A percentile compares a stretch with the other conserved stretches of the same genome.
These are phyloP conservation scores for Orthosia gothica DNA, from an alignment of 2,888 invertebrate species.

Conservation along the genomic window DNA sequence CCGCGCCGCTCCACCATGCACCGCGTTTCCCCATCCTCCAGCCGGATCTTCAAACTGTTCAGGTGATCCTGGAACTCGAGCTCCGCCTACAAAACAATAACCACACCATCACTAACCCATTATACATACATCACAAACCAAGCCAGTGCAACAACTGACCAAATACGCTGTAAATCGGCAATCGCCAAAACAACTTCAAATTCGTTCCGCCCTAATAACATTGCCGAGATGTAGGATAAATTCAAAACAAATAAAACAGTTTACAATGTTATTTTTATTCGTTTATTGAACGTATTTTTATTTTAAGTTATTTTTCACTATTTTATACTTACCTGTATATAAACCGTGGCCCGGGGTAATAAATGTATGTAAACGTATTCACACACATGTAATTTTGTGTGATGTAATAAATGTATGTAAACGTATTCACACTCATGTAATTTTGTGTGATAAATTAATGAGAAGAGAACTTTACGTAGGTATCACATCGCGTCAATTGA, in stretches of 20 bases:
- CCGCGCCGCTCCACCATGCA: conserved; percentile 88
- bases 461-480: conserved; percentile 31
- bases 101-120: conserved; percentile 25
- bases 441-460: conserved; percentile 33
- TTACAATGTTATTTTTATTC: conserved; percentile 62
- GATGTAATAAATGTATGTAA: conserved; percentile 19
- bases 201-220: conserved; percentile 39
- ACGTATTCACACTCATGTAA: conserved; percentile 39
- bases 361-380: conserved; percentile 19
- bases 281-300: conserved; percentile 70
- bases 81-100: conserved; percentile 81
- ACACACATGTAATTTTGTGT: conserved; percentile 43
- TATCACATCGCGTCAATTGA: conserved; percentile 48
- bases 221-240: conserved; percentile 63
- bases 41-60: conserved; percentile 86
- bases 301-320: conserved; percentile 65
- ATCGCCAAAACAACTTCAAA: conserved; percentile 1
- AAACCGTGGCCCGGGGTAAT: conserved; percentile 45
- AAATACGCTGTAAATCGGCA: background rate
- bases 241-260: conserved; percentile 79
- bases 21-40: conserved; percentile 86
- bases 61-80: conserved; percentile 86
- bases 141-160: conserved; percentile 41
- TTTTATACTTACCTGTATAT: conserved; percentile 76
- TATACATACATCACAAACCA: conserved; percentile 2